phyloP scores from a whole-genome alignment of 2,888 invertebrate genomes.

The Temnothorax rugatulus region DNA sequence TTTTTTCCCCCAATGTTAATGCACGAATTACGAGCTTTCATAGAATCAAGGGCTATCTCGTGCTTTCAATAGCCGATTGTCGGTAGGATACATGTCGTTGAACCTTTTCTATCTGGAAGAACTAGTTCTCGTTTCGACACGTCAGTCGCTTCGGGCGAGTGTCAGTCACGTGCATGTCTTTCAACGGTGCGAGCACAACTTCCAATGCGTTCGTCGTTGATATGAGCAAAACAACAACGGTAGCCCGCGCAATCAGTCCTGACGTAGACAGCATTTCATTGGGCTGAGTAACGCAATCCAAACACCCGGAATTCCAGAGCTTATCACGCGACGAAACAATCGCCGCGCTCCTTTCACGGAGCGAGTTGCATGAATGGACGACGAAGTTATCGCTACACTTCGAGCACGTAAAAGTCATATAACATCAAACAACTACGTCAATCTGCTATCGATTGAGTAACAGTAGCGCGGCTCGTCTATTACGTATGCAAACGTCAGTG shows the following conservation, averaged over 20 bases:
- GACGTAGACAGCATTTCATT: slow-evolving; percentile 15
- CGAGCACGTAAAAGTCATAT: not conserved
- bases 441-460: not conserved
- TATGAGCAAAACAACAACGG: slow-evolving; percentile 24
- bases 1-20: slow-evolving; percentile 8
- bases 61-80: not conserved
- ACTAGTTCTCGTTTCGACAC: slow-evolving; percentile 24
- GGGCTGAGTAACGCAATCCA: slow-evolving; percentile 17
- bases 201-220: not conserved
- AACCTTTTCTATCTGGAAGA: not conserved
- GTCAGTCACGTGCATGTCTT: slow-evolving; percentile 28
- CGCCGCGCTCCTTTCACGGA: not conserved
- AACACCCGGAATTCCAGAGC: slow-evolving; percentile 32
- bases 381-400: slow-evolving; percentile 10
- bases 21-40: not conserved
- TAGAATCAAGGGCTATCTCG: not conserved
- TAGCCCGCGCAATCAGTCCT: not conserved
- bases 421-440: slow-evolving; percentile 30
- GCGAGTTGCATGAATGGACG: slow-evolving; percentile 35
- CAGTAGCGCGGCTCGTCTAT: not conserved
- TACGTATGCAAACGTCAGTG: not conserved
- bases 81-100: not conserved
- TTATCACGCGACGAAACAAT: slow-evolving; percentile 10
- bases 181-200: not conserved
- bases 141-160: slow-evolving; percentile 4